Base-by-base conservation (phyloP, 2,797 vertebrate species). In the Aulostomus chinensis region DNA sequence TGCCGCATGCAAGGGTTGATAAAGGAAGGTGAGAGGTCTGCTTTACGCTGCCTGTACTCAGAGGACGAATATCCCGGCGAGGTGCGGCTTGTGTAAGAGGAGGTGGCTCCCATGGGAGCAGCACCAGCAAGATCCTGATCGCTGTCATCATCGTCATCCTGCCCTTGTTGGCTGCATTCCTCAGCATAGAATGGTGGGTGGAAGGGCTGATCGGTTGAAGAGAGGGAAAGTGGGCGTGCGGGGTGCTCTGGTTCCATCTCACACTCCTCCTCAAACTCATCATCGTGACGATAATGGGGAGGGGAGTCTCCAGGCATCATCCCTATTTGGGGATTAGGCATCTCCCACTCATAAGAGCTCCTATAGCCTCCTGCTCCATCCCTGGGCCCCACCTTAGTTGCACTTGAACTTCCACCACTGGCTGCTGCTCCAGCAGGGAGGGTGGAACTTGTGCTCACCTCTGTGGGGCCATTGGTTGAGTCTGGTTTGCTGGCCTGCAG, bases 21-120 rank as follows among this genome's bases (percentile, higher is more conserved):
- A 73, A 98, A 99, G 8, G 97, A 96, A 4, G 97, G 97, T 0
- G 97, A 99, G 15, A 97, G 91, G 73, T 97, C 97, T 21, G 93
- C 92, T 59, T 92, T 92, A 48, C 88, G 89, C 33, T 93, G 91
- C 65, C 86, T 88, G 72, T 91, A 91, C 54, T 97, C 95, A 0
- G 88, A 83, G 1, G 93, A 89, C 12, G 94, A 94, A 57, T 93
- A 92, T 17, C 91, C 91, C 0, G 90, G 88, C 32, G 91, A 89
- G 42, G 78, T 73, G 37, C 72, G 80, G 15, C 86, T 86, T 16
- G 78, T 70, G 13, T 88, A 86, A 15, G 87, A 89, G 11, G 88
- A 87, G 20, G 81, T 46, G 6, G 85, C 81, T 18, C 86, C 90
- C 41, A 72, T 58, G 2, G 73, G 73, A 2, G 34, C 51, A 7